These are phyloP conservation scores for Eupithecia exiguata DNA, from an alignment of 2,888 invertebrate species.

Conservation along the genomic window DNA sequence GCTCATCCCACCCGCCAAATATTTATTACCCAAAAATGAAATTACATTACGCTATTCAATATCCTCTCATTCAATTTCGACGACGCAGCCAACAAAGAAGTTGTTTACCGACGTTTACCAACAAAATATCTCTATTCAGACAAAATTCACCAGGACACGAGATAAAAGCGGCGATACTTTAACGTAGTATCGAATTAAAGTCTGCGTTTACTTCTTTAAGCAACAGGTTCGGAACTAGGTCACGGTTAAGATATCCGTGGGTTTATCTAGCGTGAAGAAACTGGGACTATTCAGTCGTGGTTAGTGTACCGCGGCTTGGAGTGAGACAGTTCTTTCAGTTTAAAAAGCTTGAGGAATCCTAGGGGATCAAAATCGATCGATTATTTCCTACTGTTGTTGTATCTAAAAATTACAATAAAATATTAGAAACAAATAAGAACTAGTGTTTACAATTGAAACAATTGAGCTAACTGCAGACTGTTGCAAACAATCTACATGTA, in stretches of 20 bases:
- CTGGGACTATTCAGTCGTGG: conserved; percentile 33
- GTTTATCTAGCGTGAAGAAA: conserved; percentile 41
- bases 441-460: too few relatives aligned
- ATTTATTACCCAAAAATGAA: conserved; percentile 24
- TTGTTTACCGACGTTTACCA: conserved; percentile 37
- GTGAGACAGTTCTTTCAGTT: background rate
- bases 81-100: conserved; percentile 32
- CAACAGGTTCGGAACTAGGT: conserved; percentile 72
- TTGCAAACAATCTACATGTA: too few relatives aligned
- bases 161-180: conserved; percentile 55
- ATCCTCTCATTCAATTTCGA: conserved; percentile 31
- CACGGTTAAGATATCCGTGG: conserved; percentile 40
- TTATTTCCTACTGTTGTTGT: background rate
- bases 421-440: too few relatives aligned
- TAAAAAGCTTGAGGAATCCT: background rate
- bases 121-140: conserved; percentile 36
- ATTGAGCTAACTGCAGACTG: too few relatives aligned
- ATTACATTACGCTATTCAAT: conserved; percentile 24
- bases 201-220: conserved; percentile 60
- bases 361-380: background rate
- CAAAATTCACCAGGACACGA: conserved; percentile 36
- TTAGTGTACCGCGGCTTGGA: conserved; percentile 3
- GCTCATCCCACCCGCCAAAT: conserved; percentile 20
- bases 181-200: conserved; percentile 63
- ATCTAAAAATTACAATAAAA: too few relatives aligned